These are phyloP conservation scores for Tonatia bakeri DNA, from an alignment of 2,113 vertebrate genomes.

Conservation along the genomic window DNA sequence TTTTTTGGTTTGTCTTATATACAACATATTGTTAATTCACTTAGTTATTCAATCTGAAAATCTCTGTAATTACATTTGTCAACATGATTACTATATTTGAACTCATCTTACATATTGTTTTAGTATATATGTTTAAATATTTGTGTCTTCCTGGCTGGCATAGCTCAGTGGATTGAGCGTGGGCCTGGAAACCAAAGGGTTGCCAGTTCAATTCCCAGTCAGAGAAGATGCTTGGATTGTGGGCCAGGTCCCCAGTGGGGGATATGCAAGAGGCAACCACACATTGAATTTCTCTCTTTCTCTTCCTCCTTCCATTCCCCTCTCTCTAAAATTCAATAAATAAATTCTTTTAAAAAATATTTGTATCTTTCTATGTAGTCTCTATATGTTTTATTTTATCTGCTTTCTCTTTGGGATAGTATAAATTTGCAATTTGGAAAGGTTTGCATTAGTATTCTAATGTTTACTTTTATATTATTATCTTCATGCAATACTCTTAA, in stretches of 20 bases:
- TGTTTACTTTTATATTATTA: not conserved
- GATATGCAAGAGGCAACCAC: no score
- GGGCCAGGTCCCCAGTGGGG: no score
- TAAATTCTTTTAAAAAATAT: not conserved
- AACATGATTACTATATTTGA: not conserved
- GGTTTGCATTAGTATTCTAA: not conserved
- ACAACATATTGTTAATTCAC: not conserved
- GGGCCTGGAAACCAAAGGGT: no score
- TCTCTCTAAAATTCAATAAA: no score
- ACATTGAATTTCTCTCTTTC: no score
- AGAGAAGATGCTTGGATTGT: no score
- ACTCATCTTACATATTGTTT: not conserved
- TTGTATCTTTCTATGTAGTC: not conserved
- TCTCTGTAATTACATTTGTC: not conserved
- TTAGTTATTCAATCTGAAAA: not conserved
- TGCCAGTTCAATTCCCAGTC: no score
- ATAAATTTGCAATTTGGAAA: not conserved
- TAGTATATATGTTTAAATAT: not conserved
- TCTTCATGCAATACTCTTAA: not conserved
- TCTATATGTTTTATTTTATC: not conserved
- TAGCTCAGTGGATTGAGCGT: no score
- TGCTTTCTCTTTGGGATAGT: not conserved
- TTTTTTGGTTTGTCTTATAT: not conserved
- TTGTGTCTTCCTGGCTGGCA: not conserved
- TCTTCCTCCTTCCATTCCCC: no score